phyloP scores from a whole-genome alignment of 2,113 vertebrate genomes.

The Boulengeromyrus knoepffleri region DNA sequence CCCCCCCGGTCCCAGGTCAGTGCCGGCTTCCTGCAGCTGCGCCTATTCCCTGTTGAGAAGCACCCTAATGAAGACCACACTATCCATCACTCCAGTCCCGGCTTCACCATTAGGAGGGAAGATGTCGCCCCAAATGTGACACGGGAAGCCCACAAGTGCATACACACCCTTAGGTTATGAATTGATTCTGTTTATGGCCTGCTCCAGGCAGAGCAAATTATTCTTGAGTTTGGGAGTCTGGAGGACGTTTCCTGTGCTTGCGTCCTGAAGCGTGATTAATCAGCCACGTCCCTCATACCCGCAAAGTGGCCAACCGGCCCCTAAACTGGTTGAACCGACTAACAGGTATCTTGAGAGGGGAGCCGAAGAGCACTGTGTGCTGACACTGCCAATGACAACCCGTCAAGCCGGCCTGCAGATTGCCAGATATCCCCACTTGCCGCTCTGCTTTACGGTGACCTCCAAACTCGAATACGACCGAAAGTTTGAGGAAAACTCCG shows the following conservation, averaged over 20 bases:
- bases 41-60: neutral
- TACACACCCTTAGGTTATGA: conserved; percentile 22
- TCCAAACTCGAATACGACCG: neutral
- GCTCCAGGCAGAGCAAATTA: conserved; percentile 37
- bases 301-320: too few species aligned
- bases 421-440: neutral
- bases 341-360: neutral
- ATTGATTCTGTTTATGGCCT: conserved; percentile 12
- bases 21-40: neutral
- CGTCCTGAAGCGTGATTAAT: conserved; percentile 18
- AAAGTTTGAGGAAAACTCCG: neutral
- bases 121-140: conserved; percentile 19
- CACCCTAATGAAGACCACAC: neutral
- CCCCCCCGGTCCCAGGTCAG: neutral
- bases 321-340: neutral
- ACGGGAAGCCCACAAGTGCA: neutral
- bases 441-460: neutral
- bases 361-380: neutral
- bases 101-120: neutral
- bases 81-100: neutral
- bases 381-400: neutral
- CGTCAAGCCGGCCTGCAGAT: neutral
- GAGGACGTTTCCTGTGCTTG: conserved; percentile 11
- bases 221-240: conserved; percentile 13
- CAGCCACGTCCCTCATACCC: conserved; percentile 14